A percentile compares a stretch with the other conserved stretches of the same genome.
Conservation (phyloP, 1,140 invertebrate species). For the Ephestia elutella region DNA sequence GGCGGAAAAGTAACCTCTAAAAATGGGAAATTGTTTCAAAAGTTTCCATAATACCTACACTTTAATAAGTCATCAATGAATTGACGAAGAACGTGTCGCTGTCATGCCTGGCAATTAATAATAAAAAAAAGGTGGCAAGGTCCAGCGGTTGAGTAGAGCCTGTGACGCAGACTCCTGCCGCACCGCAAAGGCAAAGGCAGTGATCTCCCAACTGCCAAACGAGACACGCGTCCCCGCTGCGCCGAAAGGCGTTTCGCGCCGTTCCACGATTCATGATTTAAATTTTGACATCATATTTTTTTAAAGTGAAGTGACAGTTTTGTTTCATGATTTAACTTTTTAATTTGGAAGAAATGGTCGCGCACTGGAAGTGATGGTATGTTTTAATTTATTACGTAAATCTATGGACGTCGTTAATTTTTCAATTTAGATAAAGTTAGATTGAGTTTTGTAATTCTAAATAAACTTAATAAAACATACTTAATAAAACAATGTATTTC, state of each 20-base stretch:
- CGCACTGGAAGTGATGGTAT: neutral
- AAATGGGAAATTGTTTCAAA: neutral
- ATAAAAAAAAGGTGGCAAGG: conserved; percentile 60
- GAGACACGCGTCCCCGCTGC: conserved; percentile 29
- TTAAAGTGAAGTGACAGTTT: conserved; percentile 11
- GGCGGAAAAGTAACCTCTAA: neutral
- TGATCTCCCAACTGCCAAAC: conserved; percentile 41
- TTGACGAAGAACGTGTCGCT: conserved; percentile 32
- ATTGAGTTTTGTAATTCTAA: neutral
- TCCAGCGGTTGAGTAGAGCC: conserved; percentile 31
- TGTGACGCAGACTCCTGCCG: conserved; percentile 66
- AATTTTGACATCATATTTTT: conserved; percentile 11
- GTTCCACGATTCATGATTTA: conserved; percentile 13
- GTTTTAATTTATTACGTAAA: neutral
- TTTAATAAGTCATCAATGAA: conserved; percentile 3
- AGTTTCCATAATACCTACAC: neutral
- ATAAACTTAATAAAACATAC: too few relatives aligned
- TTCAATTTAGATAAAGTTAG: neutral
- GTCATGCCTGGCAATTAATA: conserved; percentile 59
- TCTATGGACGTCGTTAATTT: neutral
- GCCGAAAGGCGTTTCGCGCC: conserved; percentile 1
- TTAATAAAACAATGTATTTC: too few relatives aligned
- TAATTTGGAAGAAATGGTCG: neutral
- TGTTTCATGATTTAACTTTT: neutral
- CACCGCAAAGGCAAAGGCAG: conserved; percentile 46